A percentile compares a stretch with the other conserved stretches of the same genome.
These are phyloP conservation scores for Bos indicus DNA, from an alignment of 2,113 vertebrate species.

Conservation along the genomic window DNA sequence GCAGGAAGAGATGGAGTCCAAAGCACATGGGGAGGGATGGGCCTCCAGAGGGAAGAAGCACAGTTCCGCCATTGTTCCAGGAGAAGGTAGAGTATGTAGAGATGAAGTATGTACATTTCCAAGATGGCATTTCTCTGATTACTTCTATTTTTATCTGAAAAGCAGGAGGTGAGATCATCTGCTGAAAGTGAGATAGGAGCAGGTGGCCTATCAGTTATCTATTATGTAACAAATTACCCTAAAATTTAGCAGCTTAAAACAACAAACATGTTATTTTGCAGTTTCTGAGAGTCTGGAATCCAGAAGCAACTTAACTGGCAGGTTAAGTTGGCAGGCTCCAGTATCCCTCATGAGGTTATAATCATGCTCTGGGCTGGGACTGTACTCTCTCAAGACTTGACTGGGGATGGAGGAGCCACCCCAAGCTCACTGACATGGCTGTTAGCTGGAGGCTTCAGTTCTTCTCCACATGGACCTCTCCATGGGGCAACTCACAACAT, in stretches of 20 bases:
- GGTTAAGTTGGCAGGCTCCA: not conserved
- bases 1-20: not conserved
- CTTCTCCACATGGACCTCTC: not conserved
- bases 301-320: not conserved
- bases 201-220: not conserved
- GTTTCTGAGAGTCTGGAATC: not conserved
- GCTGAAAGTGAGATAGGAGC: not conserved
- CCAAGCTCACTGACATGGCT: not conserved
- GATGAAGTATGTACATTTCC: not conserved
- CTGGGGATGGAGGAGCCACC: not conserved
- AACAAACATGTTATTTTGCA: not conserved
- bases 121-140: not conserved
- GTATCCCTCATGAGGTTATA: not conserved
- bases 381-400: not conserved
- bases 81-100: not conserved
- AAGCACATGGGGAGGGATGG: not conserved
- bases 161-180: not conserved
- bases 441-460: not conserved
- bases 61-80: not conserved
- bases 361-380: not conserved
- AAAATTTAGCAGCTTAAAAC: not conserved
- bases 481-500: not conserved
- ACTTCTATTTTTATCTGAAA: constrained; percentile 20
- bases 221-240: not conserved
- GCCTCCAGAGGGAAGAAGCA: not conserved